These are phyloP conservation scores for Coreoperca whiteheadi DNA, from an alignment of 2,113 vertebrate genomes.

Conservation along the genomic window DNA sequence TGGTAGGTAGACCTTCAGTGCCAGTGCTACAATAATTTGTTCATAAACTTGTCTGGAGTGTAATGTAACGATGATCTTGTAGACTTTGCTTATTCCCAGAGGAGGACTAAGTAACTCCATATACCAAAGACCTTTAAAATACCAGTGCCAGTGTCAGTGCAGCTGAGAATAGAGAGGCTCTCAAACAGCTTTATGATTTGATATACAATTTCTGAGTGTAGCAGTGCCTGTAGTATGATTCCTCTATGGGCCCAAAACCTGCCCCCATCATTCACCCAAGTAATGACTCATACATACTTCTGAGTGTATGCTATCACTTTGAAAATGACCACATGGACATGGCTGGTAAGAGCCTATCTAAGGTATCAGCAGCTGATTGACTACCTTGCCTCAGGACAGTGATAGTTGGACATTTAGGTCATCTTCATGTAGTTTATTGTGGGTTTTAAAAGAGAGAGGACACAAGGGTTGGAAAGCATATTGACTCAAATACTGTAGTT, in stretches of 20 bases:
- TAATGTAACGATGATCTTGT: neutral
- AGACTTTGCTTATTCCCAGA: constrained; percentile 7
- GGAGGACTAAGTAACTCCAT: neutral
- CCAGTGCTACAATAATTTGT: neutral
- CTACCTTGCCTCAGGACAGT: constrained; percentile 14
- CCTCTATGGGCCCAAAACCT: constrained; percentile 6
- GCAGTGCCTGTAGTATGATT: neutral
- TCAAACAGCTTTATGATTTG: neutral
- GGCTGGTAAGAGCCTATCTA: constrained; percentile 8
- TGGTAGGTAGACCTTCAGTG: neutral
- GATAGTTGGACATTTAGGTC: constrained; percentile 14
- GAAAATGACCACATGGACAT: constrained; percentile 31
- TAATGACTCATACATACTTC: constrained; percentile 42
- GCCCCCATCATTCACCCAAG: constrained; percentile 20
- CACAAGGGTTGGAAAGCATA: neutral
- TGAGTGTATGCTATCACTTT: constrained; percentile 24
- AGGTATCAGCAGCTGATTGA: constrained; percentile 7
- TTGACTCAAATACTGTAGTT: neutral
- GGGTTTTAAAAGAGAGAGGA: neutral
- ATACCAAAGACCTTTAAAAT: neutral
- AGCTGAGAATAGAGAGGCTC: neutral
- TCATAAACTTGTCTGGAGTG: neutral
- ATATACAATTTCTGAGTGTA: neutral
- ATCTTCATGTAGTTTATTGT: constrained; percentile 17
- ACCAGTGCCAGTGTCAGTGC: neutral